A percentile compares a stretch with the other conserved stretches of the same genome.
phyloP scores from a whole-genome alignment of 2,113 vertebrate species.

The Osmerus eperlanus region DNA sequence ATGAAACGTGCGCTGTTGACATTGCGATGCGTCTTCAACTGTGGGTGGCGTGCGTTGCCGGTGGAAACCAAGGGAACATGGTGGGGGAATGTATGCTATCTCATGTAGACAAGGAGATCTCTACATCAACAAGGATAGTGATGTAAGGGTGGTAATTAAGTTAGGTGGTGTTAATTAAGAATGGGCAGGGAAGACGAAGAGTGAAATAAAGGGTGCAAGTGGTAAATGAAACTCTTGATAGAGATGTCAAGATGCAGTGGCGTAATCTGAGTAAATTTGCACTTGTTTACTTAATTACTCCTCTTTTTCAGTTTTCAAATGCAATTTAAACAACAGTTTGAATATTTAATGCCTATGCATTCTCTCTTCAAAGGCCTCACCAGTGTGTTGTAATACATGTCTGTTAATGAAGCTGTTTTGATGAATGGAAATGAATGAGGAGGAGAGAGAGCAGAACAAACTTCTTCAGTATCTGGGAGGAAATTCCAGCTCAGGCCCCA shows the following conservation, averaged over 20 bases:
- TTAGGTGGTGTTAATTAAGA: not conserved
- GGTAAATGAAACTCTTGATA: not conserved
- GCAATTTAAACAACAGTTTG: not conserved
- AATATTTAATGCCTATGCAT: constrained; percentile 7
- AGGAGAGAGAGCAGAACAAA: constrained; percentile 29
- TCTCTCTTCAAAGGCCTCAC: constrained; percentile 28
- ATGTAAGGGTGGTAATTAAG: not conserved
- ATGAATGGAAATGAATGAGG: constrained; percentile 40
- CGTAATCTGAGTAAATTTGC: not conserved
- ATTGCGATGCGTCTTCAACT: constrained; percentile 25
- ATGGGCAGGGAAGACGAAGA: not conserved
- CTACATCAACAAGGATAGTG: not conserved
- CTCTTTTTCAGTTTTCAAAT: constrained; percentile 6
- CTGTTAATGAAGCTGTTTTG: constrained; percentile 40
- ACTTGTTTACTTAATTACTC: not conserved
- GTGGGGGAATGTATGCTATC: not conserved
- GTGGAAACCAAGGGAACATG: constrained; percentile 7
- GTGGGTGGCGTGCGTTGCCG: constrained; percentile 21
- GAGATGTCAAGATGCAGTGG: not conserved
- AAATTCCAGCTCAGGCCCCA: constrained; percentile 24
- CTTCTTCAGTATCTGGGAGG: constrained; percentile 29
- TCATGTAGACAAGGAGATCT: too few species aligned
- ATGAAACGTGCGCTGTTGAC: constrained; percentile 34
- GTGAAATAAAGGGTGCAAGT: not conserved
- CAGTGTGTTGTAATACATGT: constrained; percentile 34